A percentile compares a stretch with the other conserved stretches of the same genome.
Conservation (phyloP, 2,797 vertebrate species). For the Microctenopoma lineatum region DNA sequence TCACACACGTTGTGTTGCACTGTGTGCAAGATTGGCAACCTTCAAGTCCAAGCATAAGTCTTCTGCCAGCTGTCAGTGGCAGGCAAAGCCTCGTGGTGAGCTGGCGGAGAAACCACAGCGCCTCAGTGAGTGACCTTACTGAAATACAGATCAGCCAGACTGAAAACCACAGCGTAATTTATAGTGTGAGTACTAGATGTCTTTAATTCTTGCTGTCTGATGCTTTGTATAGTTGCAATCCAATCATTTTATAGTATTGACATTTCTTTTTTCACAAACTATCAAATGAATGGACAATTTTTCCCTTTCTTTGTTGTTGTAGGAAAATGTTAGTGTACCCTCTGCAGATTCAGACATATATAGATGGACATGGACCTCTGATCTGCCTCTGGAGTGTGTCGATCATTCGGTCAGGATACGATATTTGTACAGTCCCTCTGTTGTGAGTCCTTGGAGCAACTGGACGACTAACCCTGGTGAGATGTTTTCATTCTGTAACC, state of each 20-base stretch:
- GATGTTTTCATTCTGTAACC: background rate
- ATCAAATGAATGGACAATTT: background rate
- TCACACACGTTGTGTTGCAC: background rate
- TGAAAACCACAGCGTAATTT: conserved; percentile 46
- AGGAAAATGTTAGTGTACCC: conserved; percentile 61
- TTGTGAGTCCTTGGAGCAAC: conserved; percentile 65
- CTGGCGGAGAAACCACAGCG: conserved; percentile 46
- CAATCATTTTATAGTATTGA: background rate
- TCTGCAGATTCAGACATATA: conserved; percentile 4
- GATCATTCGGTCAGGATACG: conserved; percentile 77
- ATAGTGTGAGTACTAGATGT: conserved; percentile 55
- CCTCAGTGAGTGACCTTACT: conserved; percentile 22
- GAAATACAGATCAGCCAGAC: conserved; percentile 70
- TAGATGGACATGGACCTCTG: conserved; percentile 70
- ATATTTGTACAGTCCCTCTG: conserved; percentile 39
- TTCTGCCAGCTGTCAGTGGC: conserved; percentile 12
- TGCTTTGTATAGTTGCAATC: background rate
- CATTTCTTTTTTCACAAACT: background rate
- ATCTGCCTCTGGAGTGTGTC: conserved; percentile 74
- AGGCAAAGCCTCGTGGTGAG: conserved; percentile 52
- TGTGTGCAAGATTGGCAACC: conserved; percentile 23
- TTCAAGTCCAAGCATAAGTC: conserved; percentile 28
- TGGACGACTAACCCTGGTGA: conserved; percentile 70
- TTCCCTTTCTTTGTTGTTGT: conserved; percentile 10
- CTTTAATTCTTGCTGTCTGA: background rate